phyloP scores from a whole-genome alignment of 2,797 vertebrate species.

The Microctenopoma stevenorrisi region DNA sequence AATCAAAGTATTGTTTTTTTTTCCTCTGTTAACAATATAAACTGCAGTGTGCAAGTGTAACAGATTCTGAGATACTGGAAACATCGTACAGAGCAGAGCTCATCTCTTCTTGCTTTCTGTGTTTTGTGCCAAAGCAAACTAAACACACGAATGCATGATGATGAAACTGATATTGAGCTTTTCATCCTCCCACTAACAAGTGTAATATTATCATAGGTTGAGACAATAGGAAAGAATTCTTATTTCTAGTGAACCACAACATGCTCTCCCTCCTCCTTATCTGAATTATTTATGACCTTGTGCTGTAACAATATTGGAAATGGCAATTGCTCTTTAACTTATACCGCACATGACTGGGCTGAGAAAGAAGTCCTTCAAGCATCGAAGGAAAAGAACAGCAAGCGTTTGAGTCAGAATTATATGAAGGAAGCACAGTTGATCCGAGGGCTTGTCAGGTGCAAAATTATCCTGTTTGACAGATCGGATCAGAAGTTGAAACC shows the following conservation, averaged over 20 bases:
- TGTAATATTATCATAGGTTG: neutral
- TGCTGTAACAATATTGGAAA: slow-evolving; percentile 71
- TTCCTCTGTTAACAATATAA: neutral
- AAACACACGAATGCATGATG: neutral
- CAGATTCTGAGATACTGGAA: neutral
- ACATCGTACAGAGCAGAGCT: neutral
- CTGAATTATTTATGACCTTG: slow-evolving; percentile 78
- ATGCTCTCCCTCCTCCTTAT: slow-evolving; percentile 38
- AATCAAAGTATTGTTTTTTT: neutral
- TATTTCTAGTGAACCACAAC: slow-evolving; percentile 37
- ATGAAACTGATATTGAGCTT: slow-evolving; percentile 28
- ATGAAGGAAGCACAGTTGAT: slow-evolving; percentile 35
- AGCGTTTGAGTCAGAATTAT: slow-evolving; percentile 20
- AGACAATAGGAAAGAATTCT: slow-evolving; percentile 41
- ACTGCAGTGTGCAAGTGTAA: neutral
- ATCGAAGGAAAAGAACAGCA: slow-evolving; percentile 15
- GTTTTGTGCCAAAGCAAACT: slow-evolving; percentile 6
- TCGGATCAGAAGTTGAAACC: slow-evolving; percentile 9
- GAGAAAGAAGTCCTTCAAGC: slow-evolving; percentile 45
- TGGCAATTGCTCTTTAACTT: slow-evolving; percentile 72
- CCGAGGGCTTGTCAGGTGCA: slow-evolving; percentile 25
- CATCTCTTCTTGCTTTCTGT: neutral
- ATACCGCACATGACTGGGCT: slow-evolving; percentile 50
- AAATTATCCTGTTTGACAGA: slow-evolving; percentile 17
- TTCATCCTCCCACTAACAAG: slow-evolving; percentile 18